A percentile compares a stretch with the other conserved stretches of the same genome.
These are phyloP conservation scores for Synergus laeviventris DNA, from an alignment of 2,888 invertebrate genomes.

Conservation along the genomic window DNA sequence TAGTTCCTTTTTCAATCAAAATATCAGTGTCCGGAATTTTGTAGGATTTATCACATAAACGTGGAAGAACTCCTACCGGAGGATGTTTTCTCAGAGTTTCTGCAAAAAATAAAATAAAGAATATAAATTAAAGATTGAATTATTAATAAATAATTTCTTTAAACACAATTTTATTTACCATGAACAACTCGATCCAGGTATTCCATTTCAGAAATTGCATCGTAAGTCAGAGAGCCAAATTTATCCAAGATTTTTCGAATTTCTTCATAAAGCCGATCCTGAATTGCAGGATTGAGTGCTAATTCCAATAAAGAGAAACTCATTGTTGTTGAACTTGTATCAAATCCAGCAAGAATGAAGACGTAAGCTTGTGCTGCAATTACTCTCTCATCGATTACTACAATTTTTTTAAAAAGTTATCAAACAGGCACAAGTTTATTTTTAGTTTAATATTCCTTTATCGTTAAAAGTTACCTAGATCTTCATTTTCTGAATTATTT, in stretches of 20 bases:
- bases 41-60: conserved; percentile 70
- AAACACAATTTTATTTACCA: conserved; percentile 59
- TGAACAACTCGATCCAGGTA: conserved; percentile 74
- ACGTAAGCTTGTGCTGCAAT: conserved; percentile 75
- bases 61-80: conserved; percentile 66
- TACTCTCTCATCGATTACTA: conserved; percentile 57
- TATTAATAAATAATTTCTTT: background rate
- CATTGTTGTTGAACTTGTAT: conserved; percentile 76
- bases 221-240: conserved; percentile 71
- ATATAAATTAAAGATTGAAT: background rate
- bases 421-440: background rate
- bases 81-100: conserved; percentile 77
- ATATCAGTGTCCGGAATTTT: conserved; percentile 64
- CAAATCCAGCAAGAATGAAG: conserved; percentile 77
- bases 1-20: conserved; percentile 54
- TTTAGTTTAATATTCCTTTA: no score
- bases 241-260: conserved; percentile 65
- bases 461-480: background rate
- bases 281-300: conserved; percentile 73
- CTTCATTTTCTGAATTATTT: background rate
- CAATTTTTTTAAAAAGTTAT: conserved; percentile 27
- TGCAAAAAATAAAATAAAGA: conserved; percentile 54
- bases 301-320: conserved; percentile 74
- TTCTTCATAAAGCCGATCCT: conserved; percentile 72
- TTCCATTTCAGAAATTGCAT: conserved; percentile 72